Percentiles rank a stretch among this genome's conserved stretches.
Evolutionary conservation across 2,888 invertebrate species (phyloP).

Genomic region (Agrochola litura): DNA sequence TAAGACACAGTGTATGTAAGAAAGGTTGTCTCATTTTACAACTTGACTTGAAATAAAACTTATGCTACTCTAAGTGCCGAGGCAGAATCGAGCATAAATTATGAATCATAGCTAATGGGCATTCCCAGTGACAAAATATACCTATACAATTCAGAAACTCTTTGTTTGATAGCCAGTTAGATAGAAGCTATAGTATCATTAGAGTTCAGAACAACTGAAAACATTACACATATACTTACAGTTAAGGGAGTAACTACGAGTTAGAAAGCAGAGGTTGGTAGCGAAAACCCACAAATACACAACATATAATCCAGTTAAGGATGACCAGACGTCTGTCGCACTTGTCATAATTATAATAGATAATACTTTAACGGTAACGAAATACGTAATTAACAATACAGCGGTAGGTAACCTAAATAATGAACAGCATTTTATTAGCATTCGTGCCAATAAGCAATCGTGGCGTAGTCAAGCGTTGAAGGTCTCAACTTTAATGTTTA

Average conservation of each 20-base stretch:
- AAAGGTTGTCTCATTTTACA: not conserved
- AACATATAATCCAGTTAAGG: conserved; percentile 58
- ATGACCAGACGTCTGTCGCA: conserved; percentile 26
- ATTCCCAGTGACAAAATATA: conserved; percentile 38
- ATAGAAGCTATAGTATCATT: not conserved
- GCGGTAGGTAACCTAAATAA: conserved; percentile 46
- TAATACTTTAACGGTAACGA: conserved; percentile 29
- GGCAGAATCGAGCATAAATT: conserved; percentile 22
- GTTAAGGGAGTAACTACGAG: conserved; percentile 13
- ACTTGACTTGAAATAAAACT: not conserved
- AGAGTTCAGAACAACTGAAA: not conserved
- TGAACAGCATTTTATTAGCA: conserved; percentile 42
- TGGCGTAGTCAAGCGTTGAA: conserved; percentile 42
- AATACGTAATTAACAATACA: conserved; percentile 41
- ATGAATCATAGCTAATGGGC: conserved; percentile 40
- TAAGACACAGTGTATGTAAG: not conserved
- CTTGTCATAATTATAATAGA: conserved; percentile 45
- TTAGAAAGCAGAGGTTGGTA: conserved; percentile 38
- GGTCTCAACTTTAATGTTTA: conserved; percentile 45
- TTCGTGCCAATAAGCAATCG: conserved; percentile 58
- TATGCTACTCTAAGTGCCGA: not conserved
- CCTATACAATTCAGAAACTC: conserved; percentile 11
- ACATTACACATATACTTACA: not conserved
- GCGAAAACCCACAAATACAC: conserved; percentile 64
- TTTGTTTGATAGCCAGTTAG: not conserved